phyloP scores from a whole-genome alignment of 92 coral and sea anemone genomes.

The Scolanthus callimorphus region DNA sequence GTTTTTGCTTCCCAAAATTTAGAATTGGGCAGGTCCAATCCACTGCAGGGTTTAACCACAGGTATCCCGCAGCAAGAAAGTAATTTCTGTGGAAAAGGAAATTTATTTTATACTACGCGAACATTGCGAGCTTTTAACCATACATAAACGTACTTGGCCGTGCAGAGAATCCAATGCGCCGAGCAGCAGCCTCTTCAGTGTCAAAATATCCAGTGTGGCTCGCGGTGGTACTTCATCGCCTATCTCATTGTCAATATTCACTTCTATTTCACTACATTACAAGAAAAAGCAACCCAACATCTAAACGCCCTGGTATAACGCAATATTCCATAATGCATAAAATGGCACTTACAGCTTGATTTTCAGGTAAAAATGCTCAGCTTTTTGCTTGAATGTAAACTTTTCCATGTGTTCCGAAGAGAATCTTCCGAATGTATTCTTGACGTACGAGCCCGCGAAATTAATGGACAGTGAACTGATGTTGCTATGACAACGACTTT shows the following conservation, averaged over 20 bases:
- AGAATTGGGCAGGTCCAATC: too few relatives aligned
- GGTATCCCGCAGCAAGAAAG: too few relatives aligned
- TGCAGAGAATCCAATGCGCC: constrained; percentile 47
- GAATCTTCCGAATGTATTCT: not conserved
- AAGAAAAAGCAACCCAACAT: not conserved
- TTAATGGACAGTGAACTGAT: constrained; percentile 10
- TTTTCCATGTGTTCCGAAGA: constrained; percentile 26
- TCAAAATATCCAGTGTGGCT: constrained; percentile 20
- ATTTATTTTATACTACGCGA: too few relatives aligned
- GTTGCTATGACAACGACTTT: constrained; percentile 55
- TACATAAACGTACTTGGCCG: constrained; percentile 37
- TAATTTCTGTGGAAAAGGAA: too few relatives aligned
- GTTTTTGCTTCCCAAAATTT: too few relatives aligned
- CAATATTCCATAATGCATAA: too few relatives aligned
- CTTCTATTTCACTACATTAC: constrained; percentile 24
- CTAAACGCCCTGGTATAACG: too few relatives aligned
- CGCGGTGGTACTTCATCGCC: too few relatives aligned
- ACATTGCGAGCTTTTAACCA: too few relatives aligned
- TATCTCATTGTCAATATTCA: constrained; percentile 14
- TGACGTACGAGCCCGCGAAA: constrained; percentile 28
- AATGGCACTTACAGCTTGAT: constrained; percentile 40
- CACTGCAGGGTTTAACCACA: too few relatives aligned
- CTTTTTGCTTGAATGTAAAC: constrained; percentile 31
- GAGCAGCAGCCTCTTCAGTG: constrained; percentile 29
- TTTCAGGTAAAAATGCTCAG: constrained; percentile 47